Conservation (phyloP, 1,140 invertebrate genomes). For the Laupala kohalensis region DNA sequence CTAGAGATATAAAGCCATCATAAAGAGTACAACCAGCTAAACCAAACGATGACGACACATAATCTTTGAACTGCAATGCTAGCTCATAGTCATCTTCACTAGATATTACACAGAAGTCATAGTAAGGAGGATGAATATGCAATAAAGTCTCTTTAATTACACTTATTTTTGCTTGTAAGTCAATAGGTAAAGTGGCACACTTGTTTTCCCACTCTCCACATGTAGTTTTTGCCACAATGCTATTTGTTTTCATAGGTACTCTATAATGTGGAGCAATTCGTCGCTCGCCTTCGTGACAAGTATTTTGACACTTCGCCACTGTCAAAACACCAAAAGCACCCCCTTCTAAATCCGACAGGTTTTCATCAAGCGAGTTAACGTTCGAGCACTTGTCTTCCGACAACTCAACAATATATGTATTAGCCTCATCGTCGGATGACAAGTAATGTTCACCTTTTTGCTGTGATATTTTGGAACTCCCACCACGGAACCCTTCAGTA, state of each 20-base stretch:
- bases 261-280: background rate
- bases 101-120: conserved; percentile 13
- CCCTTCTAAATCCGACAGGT: too few species aligned
- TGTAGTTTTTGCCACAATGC: background rate
- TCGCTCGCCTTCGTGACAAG: background rate
- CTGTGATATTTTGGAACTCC: too few species aligned
- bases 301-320: too few species aligned
- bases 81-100: conserved; percentile 10
- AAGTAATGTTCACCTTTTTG: too few species aligned
- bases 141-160: background rate
- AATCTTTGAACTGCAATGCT: conserved; percentile 3
- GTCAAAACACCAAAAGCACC: too few species aligned
- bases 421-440: too few species aligned
- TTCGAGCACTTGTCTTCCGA: too few species aligned
- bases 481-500: too few species aligned
- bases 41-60: background rate
- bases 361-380: too few species aligned
- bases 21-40: conserved; percentile 11
- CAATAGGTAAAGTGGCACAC: background rate
- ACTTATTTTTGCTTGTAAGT: background rate
- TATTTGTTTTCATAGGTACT: background rate
- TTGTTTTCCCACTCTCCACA: background rate
- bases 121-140: background rate
- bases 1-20: conserved; percentile 8
- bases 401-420: too few species aligned